These are phyloP conservation scores for Pygoscelis antarcticus DNA, from an alignment of 2,113 vertebrate genomes.

Conservation along the genomic window DNA sequence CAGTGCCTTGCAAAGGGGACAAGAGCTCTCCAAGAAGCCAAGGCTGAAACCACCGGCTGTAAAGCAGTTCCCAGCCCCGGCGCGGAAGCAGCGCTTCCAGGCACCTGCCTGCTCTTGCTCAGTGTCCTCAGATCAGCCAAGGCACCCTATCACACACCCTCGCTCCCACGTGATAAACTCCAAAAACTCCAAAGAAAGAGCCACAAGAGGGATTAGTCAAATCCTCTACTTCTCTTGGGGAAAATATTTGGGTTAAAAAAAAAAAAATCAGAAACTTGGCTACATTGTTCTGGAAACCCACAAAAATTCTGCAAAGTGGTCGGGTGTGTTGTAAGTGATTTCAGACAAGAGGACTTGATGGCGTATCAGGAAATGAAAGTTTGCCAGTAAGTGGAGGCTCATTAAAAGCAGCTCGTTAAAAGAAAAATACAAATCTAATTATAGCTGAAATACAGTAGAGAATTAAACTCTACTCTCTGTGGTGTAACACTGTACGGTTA, in stretches of 20 bases:
- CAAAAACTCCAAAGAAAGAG: not conserved
- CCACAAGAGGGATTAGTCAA: not conserved
- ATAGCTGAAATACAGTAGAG: conserved; percentile 50
- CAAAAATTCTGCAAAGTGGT: conserved; percentile 3
- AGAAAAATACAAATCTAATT: conserved; percentile 53
- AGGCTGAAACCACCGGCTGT: not conserved
- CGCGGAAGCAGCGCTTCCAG: not conserved
- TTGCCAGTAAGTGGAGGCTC: conserved; percentile 53
- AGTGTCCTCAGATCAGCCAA: not conserved
- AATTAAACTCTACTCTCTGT: not conserved
- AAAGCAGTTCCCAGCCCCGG: not conserved
- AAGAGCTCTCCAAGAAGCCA: not conserved
- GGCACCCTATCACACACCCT: not conserved
- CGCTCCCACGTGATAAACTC: fast-evolving
- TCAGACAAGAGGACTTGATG: conserved; percentile 32
- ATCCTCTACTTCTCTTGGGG: not conserved
- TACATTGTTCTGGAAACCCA: conserved; percentile 1
- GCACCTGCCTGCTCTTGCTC: not conserved
- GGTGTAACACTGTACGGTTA: not conserved
- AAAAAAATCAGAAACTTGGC: not conserved
- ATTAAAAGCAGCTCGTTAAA: conserved; percentile 57
- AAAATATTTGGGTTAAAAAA: not conserved
- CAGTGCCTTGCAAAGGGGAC: not conserved
- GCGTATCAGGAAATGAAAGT: conserved; percentile 53
- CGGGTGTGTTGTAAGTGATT: not conserved